Percentiles rank a stretch among this genome's conserved stretches.
These are phyloP conservation scores for Herminia tarsipennalis DNA, from an alignment of 2,888 invertebrate genomes.

Conservation along the genomic window DNA sequence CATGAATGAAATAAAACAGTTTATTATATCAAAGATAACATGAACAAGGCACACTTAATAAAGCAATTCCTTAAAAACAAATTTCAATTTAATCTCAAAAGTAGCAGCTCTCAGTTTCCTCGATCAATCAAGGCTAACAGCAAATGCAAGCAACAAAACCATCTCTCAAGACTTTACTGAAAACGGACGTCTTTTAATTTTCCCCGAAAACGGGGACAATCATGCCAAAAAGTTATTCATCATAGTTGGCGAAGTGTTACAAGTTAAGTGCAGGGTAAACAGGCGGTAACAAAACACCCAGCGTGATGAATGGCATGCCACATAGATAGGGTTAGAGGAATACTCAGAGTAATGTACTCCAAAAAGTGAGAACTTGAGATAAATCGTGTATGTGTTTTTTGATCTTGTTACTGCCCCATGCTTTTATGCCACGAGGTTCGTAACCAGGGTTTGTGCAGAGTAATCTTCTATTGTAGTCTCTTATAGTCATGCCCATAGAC, in stretches of 20 bases:
- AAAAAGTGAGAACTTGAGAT: slow-evolving; percentile 10
- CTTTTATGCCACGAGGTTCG: too few relatives aligned
- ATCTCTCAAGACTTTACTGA: slow-evolving; percentile 3
- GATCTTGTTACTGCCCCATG: too few relatives aligned
- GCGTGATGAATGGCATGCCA: slow-evolving; percentile 49
- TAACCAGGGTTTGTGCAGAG: too few relatives aligned
- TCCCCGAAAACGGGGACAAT: slow-evolving; percentile 19
- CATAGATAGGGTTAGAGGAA: slow-evolving; percentile 53
- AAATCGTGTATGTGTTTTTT: too few relatives aligned
- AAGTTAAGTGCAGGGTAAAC: slow-evolving; percentile 47
- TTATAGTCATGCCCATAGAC: too few relatives aligned
- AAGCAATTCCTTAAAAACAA: not conserved
- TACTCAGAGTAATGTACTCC: slow-evolving; percentile 20
- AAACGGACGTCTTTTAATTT: slow-evolving; percentile 13
- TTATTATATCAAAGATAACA: too few relatives aligned
- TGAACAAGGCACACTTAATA: too few relatives aligned
- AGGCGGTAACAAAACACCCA: slow-evolving; percentile 44
- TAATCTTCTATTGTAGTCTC: too few relatives aligned
- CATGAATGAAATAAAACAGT: too few relatives aligned
- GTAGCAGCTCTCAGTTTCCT: not conserved
- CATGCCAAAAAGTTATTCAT: slow-evolving; percentile 39
- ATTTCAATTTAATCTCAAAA: not conserved
- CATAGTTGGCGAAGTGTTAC: slow-evolving; percentile 42
- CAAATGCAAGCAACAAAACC: not conserved
- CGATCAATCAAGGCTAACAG: slow-evolving; percentile 4